Conservation (phyloP, 2,113 vertebrate genomes). For the Sylvilagus bachmani region DNA sequence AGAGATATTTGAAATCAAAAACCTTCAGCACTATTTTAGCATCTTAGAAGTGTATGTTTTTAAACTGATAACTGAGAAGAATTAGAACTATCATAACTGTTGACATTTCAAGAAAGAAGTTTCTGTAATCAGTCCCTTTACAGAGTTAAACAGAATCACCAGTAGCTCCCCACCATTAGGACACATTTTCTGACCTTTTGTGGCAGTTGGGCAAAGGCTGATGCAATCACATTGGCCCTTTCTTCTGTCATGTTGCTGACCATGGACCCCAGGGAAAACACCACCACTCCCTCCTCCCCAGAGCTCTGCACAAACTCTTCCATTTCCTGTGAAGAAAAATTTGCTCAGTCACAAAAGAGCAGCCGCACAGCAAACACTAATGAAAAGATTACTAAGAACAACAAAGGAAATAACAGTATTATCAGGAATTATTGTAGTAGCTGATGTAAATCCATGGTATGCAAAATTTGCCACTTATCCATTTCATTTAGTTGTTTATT, state of each 20-base stretch:
- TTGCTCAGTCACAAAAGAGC: neutral
- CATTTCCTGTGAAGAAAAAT: constrained; percentile 88
- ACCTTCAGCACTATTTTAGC: neutral
- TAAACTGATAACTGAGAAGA: neutral
- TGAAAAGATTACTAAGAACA: too few species aligned
- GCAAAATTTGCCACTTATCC: too few species aligned
- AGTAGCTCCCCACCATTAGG: neutral
- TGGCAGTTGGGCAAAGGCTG: neutral
- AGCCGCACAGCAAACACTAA: too few species aligned
- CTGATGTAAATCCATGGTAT: too few species aligned
- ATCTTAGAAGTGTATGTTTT: neutral
- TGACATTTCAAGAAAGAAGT: neutral
- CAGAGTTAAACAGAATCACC: neutral
- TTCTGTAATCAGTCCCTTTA: neutral
- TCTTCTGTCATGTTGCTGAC: constrained; percentile 89
- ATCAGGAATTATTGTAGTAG: too few species aligned
- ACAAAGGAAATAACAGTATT: too few species aligned
- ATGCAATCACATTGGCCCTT: neutral
- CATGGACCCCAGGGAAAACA: constrained; percentile 92
- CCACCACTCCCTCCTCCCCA: constrained; percentile 90
- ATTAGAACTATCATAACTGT: neutral
- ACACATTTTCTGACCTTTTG: neutral
- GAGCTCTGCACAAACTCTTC: constrained; percentile 85
- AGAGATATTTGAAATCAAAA: neutral
- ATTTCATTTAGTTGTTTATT: too few species aligned